Percentiles rank a stretch among this genome's conserved stretches.
phyloP scores from a whole-genome alignment of 2,113 vertebrate species.

The Megaceryle torquata region DNA sequence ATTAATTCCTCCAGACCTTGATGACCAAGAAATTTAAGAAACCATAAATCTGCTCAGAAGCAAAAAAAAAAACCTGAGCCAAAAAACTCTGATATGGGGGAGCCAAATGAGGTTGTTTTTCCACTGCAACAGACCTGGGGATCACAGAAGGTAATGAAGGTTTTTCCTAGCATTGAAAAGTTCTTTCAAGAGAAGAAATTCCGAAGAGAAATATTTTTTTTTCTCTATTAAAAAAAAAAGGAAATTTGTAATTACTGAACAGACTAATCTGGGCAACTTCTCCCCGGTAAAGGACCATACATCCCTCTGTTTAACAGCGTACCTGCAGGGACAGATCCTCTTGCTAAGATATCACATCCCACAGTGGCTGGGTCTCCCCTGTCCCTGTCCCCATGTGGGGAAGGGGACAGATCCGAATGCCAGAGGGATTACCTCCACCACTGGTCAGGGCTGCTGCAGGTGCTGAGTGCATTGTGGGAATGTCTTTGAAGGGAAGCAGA shows the following conservation, averaged over 20 bases:
- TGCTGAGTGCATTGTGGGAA: fast-evolving
- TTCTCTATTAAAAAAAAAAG: not conserved
- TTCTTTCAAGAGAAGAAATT: conserved; percentile 30
- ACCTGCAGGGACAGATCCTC: not conserved
- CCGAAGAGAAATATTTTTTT: conserved; percentile 36
- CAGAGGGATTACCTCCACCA: not conserved
- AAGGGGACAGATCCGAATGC: not conserved
- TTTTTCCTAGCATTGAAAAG: conserved; percentile 30
- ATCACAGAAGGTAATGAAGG: conserved; percentile 20
- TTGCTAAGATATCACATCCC: fast-evolving
- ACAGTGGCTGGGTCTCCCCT: not conserved
- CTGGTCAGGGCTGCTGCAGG: not conserved
- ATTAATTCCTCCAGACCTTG: conserved; percentile 33
- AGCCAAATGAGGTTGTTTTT: conserved; percentile 19
- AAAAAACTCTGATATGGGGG: conserved; percentile 24
- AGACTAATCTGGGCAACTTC: conserved; percentile 30
- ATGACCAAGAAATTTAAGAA: conserved; percentile 33
- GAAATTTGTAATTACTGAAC: not conserved
- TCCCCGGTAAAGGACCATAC: not conserved
- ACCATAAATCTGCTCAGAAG: conserved; percentile 27
- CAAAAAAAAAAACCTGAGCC: not conserved
- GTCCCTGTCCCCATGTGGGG: not conserved
- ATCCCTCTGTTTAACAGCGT: not conserved
- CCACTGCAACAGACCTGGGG: conserved; percentile 41
- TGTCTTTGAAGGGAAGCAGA: not conserved